Evolutionary conservation across 2,888 invertebrate species (phyloP).

Genomic region (Saturnia pavonia): DNA sequence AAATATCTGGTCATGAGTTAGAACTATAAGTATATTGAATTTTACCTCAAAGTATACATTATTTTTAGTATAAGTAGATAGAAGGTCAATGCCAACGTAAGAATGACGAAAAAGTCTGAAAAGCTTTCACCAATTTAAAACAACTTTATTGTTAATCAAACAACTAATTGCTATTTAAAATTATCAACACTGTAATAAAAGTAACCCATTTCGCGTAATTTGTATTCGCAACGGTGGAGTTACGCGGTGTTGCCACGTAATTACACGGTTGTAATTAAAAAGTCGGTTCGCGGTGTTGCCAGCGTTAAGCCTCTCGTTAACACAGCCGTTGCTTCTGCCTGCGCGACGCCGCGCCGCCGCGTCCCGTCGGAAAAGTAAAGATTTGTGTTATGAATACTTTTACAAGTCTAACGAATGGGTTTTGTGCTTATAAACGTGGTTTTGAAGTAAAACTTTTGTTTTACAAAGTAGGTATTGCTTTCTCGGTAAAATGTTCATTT

Average conservation of each 20-base stretch:
- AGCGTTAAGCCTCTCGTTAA: slow-evolving; percentile 76
- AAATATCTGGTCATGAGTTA: too few species aligned
- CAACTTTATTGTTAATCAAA: not conserved
- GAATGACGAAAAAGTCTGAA: not conserved
- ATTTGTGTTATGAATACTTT: slow-evolving; percentile 44
- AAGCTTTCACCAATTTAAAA: not conserved
- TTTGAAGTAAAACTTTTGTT: not conserved
- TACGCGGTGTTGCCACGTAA: slow-evolving; percentile 71
- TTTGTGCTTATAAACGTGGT: slow-evolving; percentile 9
- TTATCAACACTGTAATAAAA: slow-evolving; percentile 18
- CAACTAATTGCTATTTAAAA: slow-evolving; percentile 1
- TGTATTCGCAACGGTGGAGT: slow-evolving; percentile 58
- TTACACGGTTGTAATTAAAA: slow-evolving; percentile 75
- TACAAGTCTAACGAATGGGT: slow-evolving; percentile 23
- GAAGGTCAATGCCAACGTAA: not conserved
- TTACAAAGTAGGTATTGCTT: not conserved
- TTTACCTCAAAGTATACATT: too few species aligned
- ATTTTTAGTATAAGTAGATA: too few species aligned
- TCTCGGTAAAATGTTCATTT: too few species aligned
- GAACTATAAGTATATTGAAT: too few species aligned
- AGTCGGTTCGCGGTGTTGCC: slow-evolving; percentile 68
- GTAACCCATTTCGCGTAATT: slow-evolving; percentile 45
- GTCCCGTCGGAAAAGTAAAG: slow-evolving; percentile 38
- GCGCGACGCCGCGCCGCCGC: slow-evolving; percentile 38
- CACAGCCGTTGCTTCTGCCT: slow-evolving; percentile 39